These are phyloP conservation scores for Laothoe populi DNA, from an alignment of 2,888 invertebrate species.

Conservation along the genomic window DNA sequence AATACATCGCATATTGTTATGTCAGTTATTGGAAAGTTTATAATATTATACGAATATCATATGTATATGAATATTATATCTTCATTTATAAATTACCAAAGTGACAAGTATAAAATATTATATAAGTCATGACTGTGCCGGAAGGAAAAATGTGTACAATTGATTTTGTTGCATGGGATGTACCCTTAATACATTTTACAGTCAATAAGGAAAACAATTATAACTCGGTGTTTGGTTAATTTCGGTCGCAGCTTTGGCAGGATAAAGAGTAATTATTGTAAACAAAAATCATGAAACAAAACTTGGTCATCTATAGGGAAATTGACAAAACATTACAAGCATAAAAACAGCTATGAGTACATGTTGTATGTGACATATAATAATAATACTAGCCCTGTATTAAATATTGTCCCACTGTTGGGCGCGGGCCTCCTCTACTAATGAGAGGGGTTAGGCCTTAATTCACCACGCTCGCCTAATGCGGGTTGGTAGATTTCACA, in stretches of 20 bases:
- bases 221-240: slow-evolving; percentile 4
- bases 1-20: too few species aligned
- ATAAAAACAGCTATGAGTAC: too few species aligned
- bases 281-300: not conserved
- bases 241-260: not conserved
- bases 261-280: not conserved
- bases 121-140: not conserved
- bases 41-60: too few species aligned
- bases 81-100: not conserved
- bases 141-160: slow-evolving; percentile 5
- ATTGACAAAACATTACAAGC: not conserved
- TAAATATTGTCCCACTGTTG: too few species aligned
- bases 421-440: too few species aligned
- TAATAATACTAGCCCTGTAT: too few species aligned
- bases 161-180: slow-evolving; percentile 15
- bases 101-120: not conserved
- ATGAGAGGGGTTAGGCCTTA: too few species aligned
- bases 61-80: too few species aligned
- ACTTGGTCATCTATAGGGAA: not conserved
- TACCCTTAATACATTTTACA: slow-evolving; percentile 15
- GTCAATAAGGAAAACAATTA: slow-evolving; percentile 20
- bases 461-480: too few species aligned
- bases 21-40: too few species aligned
- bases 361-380: too few species aligned
- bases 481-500: too few species aligned